phyloP scores from a whole-genome alignment of 2,797 vertebrate genomes.

The Microchirus variegatus region DNA sequence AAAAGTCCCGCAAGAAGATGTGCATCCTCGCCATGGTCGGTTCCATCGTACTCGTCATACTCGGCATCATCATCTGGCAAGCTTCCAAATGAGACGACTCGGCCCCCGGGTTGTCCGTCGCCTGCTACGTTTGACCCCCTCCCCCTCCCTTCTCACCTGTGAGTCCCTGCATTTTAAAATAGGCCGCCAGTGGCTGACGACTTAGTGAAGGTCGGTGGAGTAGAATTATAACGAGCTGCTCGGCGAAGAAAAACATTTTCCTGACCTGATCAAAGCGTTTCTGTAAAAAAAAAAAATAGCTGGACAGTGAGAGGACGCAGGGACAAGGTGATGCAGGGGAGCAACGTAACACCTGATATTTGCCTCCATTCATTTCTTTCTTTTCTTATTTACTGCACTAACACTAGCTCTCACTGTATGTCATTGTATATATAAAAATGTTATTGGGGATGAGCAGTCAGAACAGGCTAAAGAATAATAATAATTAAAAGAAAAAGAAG shows the following conservation, averaged over 20 bases:
- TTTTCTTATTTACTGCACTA: slow-evolving; percentile 65
- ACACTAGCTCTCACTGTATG: slow-evolving; percentile 56
- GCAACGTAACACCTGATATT: slow-evolving; percentile 13
- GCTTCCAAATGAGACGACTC: slow-evolving; percentile 64
- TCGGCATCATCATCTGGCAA: slow-evolving; percentile 84
- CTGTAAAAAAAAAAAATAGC: slow-evolving; percentile 73
- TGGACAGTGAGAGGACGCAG: slow-evolving; percentile 41
- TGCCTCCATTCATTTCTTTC: slow-evolving; percentile 1
- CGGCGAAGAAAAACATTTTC: slow-evolving; percentile 43
- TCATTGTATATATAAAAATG: slow-evolving; percentile 29
- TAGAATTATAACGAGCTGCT: slow-evolving; percentile 2
- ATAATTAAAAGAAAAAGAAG: background rate
- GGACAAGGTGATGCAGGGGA: slow-evolving; percentile 12
- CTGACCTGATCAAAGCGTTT: slow-evolving; percentile 65
- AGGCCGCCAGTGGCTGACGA: slow-evolving; percentile 13
- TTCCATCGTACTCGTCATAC: slow-evolving; percentile 77
- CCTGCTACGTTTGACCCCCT: slow-evolving; percentile 47
- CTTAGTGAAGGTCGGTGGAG: slow-evolving; percentile 1
- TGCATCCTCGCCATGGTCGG: slow-evolving; percentile 90
- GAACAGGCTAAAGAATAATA: background rate
- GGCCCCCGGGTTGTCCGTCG: slow-evolving; percentile 4
- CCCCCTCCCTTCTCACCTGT: slow-evolving; percentile 28
- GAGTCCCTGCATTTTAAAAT: slow-evolving; percentile 35
- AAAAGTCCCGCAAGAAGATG: slow-evolving; percentile 98
- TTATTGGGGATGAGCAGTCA: slow-evolving; percentile 19